Percentiles rank a stretch among this genome's conserved stretches.
Conservation (phyloP, 2,888 invertebrate species). For the Kuschelorhynchus macadamiae region DNA sequence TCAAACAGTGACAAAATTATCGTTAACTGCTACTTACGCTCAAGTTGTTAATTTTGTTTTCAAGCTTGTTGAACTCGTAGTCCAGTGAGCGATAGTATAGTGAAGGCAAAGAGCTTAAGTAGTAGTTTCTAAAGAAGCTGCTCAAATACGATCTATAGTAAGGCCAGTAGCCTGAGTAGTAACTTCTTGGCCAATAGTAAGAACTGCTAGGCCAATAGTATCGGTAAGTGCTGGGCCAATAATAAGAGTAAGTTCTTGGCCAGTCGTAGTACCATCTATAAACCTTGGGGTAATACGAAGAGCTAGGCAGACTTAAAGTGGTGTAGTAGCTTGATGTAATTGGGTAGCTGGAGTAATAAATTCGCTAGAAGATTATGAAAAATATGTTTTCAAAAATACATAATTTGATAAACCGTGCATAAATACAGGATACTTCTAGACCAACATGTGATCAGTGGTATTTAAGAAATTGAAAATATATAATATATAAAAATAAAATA, state of each 20-base stretch:
- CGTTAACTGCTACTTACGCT: slow-evolving; percentile 59
- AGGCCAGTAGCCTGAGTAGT: slow-evolving; percentile 52
- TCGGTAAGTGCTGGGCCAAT: slow-evolving; percentile 25
- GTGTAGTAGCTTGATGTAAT: slow-evolving; percentile 52
- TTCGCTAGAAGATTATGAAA: slow-evolving; percentile 52
- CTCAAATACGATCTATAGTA: slow-evolving; percentile 52
- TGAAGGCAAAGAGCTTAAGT: slow-evolving; percentile 51
- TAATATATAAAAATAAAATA: too few species aligned
- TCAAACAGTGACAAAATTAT: too few species aligned
- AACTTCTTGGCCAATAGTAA: slow-evolving; percentile 54
- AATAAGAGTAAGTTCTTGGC: slow-evolving; percentile 53
- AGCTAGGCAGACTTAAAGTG: slow-evolving; percentile 53
- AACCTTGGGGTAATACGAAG: slow-evolving; percentile 53
- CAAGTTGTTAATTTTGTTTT: slow-evolving; percentile 57
- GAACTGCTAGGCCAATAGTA: slow-evolving; percentile 38
- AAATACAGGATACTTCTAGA: too few species aligned
- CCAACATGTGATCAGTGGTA: too few species aligned
- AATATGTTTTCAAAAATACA: too few species aligned
- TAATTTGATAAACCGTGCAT: too few species aligned
- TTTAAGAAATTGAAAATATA: too few species aligned
- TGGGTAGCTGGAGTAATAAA: slow-evolving; percentile 57
- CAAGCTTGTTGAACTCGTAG: slow-evolving; percentile 56
- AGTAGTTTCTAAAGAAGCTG: slow-evolving; percentile 55
- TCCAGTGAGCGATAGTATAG: slow-evolving; percentile 56
- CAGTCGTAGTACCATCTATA: slow-evolving; percentile 58